Percentiles rank a stretch among this genome's conserved stretches.
Conservation (phyloP, 2,797 vertebrate genomes). For the Esox lucius region DNA sequence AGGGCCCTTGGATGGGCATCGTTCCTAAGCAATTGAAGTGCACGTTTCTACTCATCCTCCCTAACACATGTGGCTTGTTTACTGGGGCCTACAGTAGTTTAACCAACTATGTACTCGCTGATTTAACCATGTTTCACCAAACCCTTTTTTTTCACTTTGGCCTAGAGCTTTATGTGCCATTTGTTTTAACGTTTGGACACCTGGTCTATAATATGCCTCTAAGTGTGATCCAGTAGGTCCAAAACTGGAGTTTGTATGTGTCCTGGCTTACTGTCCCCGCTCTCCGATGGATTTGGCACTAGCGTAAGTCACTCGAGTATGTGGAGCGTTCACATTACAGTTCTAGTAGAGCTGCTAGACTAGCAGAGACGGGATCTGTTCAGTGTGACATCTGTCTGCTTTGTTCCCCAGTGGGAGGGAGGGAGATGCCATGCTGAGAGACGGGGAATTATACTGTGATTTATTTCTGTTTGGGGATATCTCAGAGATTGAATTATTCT, state of each 20-base stretch:
- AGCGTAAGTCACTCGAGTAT: not conserved
- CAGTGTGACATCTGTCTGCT: constrained; percentile 25
- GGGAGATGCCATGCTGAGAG: not conserved
- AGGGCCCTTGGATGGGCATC: not conserved
- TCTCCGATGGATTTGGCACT: not conserved
- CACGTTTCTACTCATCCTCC: not conserved
- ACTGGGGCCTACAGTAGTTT: not conserved
- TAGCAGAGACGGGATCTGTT: constrained; percentile 17
- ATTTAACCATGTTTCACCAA: no score
- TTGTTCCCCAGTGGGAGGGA: not conserved
- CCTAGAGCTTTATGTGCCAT: not conserved
- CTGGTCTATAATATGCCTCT: not conserved
- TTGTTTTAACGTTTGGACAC: not conserved
- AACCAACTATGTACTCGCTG: no score
- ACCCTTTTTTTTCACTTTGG: no score
- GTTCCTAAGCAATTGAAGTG: not conserved
- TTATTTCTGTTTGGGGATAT: constrained; percentile 3
- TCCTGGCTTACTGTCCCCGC: not conserved
- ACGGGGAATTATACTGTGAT: not conserved
- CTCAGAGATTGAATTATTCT: not conserved
- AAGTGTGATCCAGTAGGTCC: not conserved
- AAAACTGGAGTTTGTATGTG: not conserved
- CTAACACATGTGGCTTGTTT: not conserved
- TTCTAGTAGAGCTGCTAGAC: not conserved
- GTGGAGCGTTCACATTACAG: not conserved